Evolutionary conservation across 2,113 vertebrate genomes (phyloP).

Genomic region (Thinocorus orbignyianus): DNA sequence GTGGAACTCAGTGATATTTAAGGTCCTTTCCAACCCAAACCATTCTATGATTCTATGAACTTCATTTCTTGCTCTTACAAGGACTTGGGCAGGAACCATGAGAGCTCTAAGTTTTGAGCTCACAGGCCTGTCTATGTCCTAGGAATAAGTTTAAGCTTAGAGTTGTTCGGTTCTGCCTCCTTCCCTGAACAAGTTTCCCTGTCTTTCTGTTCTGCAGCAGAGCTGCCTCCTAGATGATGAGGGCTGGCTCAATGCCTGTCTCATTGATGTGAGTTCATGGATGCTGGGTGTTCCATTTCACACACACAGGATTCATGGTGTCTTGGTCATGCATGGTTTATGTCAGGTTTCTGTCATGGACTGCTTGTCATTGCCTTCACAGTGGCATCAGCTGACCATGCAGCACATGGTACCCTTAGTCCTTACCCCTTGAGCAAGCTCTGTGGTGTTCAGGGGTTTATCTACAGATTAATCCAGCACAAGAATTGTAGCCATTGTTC

Average conservation of each 20-base stretch:
- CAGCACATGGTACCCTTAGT: not conserved
- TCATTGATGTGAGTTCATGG: not conserved
- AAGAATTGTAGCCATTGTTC: not conserved
- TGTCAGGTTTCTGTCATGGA: not conserved
- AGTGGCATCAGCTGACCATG: not conserved
- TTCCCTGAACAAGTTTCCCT: not conserved
- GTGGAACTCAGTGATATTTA: no score
- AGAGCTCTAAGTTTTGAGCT: not conserved
- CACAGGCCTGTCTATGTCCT: not conserved
- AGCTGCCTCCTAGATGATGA: fast-evolving
- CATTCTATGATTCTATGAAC: no score
- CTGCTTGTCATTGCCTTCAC: not conserved
- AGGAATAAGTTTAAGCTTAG: not conserved
- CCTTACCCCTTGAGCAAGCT: not conserved
- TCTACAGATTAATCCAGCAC: not conserved
- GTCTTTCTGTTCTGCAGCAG: not conserved
- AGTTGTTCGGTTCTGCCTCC: not conserved
- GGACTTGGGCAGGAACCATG: not conserved
- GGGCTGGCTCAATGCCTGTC: not conserved
- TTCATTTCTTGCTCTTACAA: not conserved
- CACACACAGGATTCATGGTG: fast-evolving
- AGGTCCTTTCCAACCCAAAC: no score
- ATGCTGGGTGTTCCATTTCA: not conserved
- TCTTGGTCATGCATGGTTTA: not conserved
- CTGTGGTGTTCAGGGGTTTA: not conserved